A percentile compares a stretch with the other conserved stretches of the same genome.
Conservation (phyloP, 2,888 invertebrate genomes). For the Drosophila nigricruria region DNA sequence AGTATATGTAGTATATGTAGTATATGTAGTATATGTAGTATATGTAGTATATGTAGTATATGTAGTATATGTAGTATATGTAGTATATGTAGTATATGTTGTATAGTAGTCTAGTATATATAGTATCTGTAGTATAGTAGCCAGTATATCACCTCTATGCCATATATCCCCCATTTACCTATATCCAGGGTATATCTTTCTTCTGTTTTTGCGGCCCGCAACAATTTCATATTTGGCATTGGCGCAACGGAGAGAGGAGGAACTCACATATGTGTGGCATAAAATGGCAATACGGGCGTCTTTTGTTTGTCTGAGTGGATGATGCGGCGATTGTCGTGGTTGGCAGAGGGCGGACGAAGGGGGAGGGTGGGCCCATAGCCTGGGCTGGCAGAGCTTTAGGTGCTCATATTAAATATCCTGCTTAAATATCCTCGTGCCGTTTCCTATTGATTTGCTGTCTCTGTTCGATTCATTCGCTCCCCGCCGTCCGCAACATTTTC, state of each 20-base stretch:
- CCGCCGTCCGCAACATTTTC: conserved; percentile 69
- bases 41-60: background rate
- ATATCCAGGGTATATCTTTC: background rate
- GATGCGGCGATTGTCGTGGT: background rate
- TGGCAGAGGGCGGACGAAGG: background rate
- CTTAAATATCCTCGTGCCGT: conserved; percentile 70
- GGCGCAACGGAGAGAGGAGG: background rate
- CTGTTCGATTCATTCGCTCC: conserved; percentile 24
- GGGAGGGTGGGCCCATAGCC: too few relatives aligned
- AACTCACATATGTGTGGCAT: conserved; percentile 14
- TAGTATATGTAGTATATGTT: background rate
- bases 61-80: too few relatives aligned
- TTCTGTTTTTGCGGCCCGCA: conserved; percentile 3
- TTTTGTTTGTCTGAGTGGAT: conserved; percentile 6
- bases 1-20: too few relatives aligned
- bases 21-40: too few relatives aligned
- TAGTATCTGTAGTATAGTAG: too few relatives aligned
- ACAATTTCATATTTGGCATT: conserved; percentile 23
- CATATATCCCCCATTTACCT: background rate
- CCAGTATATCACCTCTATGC: background rate
- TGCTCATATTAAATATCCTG: conserved; percentile 77
- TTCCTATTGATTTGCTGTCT: conserved; percentile 67
- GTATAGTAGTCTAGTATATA: background rate
- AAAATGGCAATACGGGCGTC: conserved; percentile 11
- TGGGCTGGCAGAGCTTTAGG: conserved; percentile 16